Conservation (phyloP, 2,113 vertebrate species). For the Onychostoma macrolepis region DNA sequence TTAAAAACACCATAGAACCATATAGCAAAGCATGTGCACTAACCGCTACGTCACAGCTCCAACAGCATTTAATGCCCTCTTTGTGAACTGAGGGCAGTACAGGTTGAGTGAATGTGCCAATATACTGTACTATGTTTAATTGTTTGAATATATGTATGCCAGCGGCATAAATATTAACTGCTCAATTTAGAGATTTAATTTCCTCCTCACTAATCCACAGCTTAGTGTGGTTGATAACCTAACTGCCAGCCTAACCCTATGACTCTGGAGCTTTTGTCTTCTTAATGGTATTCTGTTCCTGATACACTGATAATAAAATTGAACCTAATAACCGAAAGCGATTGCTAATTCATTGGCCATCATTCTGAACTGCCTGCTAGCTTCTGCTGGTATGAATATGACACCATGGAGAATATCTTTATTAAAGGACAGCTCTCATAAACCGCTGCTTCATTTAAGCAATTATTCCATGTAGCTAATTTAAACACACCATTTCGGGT, state of each 20-base stretch:
- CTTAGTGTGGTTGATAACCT: neutral
- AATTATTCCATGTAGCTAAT: slow-evolving; percentile 9
- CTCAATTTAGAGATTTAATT: neutral
- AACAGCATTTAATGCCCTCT: neutral
- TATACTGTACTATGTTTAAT: neutral
- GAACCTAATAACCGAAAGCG: neutral
- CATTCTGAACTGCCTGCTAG: neutral
- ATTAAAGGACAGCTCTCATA: slow-evolving; percentile 4
- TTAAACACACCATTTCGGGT: neutral
- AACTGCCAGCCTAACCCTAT: neutral
- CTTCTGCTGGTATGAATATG: neutral
- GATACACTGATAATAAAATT: neutral
- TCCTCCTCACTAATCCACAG: slow-evolving; percentile 5
- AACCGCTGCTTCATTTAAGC: neutral
- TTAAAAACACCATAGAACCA: neutral
- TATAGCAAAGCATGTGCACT: neutral
- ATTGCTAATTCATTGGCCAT: slow-evolving; percentile 25
- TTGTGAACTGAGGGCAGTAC: neutral
- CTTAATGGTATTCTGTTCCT: slow-evolving; percentile 1
- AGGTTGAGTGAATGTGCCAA: neutral
- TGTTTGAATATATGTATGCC: slow-evolving; percentile 2
- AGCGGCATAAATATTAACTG: slow-evolving; percentile 10
- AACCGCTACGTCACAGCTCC: no score
- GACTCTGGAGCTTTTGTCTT: slow-evolving; percentile 4
- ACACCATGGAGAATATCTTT: neutral